These are phyloP conservation scores for Arctopsyche grandis DNA, from an alignment of 1,140 invertebrate species.

Conservation along the genomic window DNA sequence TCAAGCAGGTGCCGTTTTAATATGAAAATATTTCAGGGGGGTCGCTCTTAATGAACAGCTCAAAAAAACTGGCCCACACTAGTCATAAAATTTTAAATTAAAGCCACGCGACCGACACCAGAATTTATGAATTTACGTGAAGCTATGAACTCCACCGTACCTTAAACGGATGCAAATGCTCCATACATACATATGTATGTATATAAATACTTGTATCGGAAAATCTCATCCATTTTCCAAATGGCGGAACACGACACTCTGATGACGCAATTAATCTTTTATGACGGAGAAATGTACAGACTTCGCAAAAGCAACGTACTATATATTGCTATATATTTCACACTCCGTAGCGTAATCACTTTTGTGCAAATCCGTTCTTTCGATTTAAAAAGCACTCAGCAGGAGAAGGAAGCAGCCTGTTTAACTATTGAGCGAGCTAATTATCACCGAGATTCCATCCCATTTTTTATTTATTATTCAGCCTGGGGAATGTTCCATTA, in stretches of 20 bases:
- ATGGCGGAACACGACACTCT: neutral
- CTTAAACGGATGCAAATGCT: too few species aligned
- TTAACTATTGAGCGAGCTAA: neutral
- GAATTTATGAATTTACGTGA: too few species aligned
- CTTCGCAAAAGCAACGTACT: neutral
- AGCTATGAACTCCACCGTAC: too few species aligned
- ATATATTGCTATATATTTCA: conserved; percentile 32
- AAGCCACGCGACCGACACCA: too few species aligned
- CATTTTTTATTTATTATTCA: too few species aligned
- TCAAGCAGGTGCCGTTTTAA: conserved; percentile 35
- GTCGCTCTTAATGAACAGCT: conserved; percentile 15
- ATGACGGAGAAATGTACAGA: conserved; percentile 3
- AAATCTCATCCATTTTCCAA: conserved; percentile 1
- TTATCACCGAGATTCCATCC: too few species aligned
- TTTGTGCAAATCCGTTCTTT: neutral
- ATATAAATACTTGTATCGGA: neutral
- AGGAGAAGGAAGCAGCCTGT: neutral
- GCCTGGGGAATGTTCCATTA: too few species aligned
- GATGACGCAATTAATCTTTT: conserved; percentile 27
- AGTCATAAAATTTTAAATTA: too few species aligned
- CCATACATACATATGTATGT: neutral
- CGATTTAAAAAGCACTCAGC: neutral
- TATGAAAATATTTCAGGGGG: conserved; percentile 37
- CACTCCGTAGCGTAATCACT: neutral
- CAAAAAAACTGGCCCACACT: neutral